These are phyloP conservation scores for Hemicrepidius hirtus DNA, from an alignment of 2,888 invertebrate species.

Conservation along the genomic window DNA sequence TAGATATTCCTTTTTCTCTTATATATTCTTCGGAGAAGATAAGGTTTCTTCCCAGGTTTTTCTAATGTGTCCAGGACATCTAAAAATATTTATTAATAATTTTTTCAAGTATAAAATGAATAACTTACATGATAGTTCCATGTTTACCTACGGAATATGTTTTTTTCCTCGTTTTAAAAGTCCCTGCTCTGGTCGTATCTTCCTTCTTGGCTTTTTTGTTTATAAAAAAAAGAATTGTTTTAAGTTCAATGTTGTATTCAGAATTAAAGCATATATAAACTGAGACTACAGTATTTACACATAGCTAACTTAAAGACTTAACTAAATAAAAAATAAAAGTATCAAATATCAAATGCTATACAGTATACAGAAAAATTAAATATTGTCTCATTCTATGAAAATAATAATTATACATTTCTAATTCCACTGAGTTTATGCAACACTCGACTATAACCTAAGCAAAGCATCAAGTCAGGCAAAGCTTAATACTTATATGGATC, in stretches of 20 bases:
- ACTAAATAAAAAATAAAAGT: constrained; percentile 45
- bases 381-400: constrained; percentile 47
- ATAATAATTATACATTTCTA: constrained; percentile 47
- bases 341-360: constrained; percentile 47
- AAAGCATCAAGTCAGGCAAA: constrained; percentile 48
- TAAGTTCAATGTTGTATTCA: constrained; percentile 47
- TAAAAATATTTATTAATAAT: too few relatives aligned
- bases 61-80: too few relatives aligned
- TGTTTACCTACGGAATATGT: too few relatives aligned
- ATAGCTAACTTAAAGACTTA: constrained; percentile 46
- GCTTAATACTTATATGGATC: constrained; percentile 47
- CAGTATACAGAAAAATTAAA: constrained; percentile 42
- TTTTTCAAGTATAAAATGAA: too few relatives aligned
- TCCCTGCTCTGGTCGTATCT: too few relatives aligned
- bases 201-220: too few relatives aligned
- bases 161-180: too few relatives aligned
- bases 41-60: too few relatives aligned
- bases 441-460: constrained; percentile 49
- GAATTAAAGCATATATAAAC: constrained; percentile 55
- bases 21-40: too few relatives aligned
- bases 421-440: constrained; percentile 48
- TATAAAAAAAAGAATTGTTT: constrained; percentile 4
- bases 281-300: constrained; percentile 56
- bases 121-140: too few relatives aligned
- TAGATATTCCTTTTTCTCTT: too few relatives aligned